A percentile compares a stretch with the other conserved stretches of the same genome.
Conservation (phyloP, 1,140 invertebrate species). For the Heterodera schachtii region DNA sequence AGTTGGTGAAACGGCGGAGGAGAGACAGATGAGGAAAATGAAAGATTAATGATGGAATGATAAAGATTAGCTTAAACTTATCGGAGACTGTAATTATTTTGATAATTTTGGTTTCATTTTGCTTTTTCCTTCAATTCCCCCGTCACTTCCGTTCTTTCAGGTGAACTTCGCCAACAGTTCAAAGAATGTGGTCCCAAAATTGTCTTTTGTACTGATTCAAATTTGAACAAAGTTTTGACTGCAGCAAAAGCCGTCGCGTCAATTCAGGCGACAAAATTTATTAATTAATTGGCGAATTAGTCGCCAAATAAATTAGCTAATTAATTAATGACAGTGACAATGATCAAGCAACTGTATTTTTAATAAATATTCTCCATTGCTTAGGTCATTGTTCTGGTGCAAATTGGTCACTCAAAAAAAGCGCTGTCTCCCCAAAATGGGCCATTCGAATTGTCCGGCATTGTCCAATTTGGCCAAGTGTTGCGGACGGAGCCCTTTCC, state of each 20-base stretch:
- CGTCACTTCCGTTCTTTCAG: constrained; percentile 40
- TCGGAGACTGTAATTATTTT: too few species aligned
- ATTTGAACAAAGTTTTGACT: constrained; percentile 38
- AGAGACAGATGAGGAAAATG: too few species aligned
- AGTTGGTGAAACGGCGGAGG: constrained; percentile 29
- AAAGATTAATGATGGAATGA: too few species aligned
- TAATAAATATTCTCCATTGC: constrained; percentile 3
- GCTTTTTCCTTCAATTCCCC: constrained; percentile 26
- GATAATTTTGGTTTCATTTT: too few species aligned
- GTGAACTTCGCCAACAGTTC: constrained; percentile 50
- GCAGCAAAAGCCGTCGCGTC: constrained; percentile 36
- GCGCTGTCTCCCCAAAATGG: constrained; percentile 4
- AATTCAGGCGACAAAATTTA: constrained; percentile 35
- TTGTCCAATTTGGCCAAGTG: constrained; percentile 39
- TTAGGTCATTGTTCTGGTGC: constrained; percentile 45
- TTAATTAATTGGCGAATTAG: too few species aligned
- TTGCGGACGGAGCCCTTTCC: constrained; percentile 34
- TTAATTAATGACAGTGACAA: too few species aligned
- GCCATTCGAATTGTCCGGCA: too few species aligned
- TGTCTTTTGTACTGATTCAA: constrained; percentile 47
- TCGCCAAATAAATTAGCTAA: too few species aligned
- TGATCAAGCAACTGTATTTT: constrained; percentile 21
- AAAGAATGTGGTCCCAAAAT: constrained; percentile 48
- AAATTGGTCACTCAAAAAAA: constrained; percentile 26
- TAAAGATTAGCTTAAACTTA: too few species aligned